Evolutionary conservation across 2,113 vertebrate species (phyloP), one percentile per base, ranked within the genome.

Genomic region (Gadus macrocephalus): DNA sequence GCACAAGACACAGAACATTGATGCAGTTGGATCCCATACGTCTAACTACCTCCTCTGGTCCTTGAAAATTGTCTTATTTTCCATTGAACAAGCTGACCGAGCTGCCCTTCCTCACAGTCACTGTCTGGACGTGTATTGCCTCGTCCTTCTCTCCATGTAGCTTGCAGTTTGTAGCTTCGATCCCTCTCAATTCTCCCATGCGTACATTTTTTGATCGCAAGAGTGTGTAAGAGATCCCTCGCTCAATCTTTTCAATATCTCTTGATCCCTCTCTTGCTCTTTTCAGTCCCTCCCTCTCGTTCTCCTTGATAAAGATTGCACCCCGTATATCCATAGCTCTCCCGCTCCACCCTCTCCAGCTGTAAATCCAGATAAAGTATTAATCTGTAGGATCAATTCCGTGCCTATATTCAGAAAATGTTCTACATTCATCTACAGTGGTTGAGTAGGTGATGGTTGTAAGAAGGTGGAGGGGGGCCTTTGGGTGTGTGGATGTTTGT

Each of bases 331-430:
- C 83, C 78, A 85, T 76, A 84, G 79, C 79, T 55, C 53, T 16
- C 53, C 53, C 53, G 3, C 66, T 74, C 74, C 68, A 35, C 31
- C 31, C 31, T 72, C 70, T 75, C 80, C 78, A 78, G 68, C 79
- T 83, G 76, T n/a, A 1, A 90, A 90, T 86, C 85, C 85, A 81
- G 86, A 77, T 82, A 83, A 84, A 83, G 82, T 82, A 89, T 90
- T 84, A 66, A 85, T 89, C 88, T 89, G 82, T 71, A 16, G 66
- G 31, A 80, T 73, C 81, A 80, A 80, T 88, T 88, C 84, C 86
- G 84, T 77, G 84, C 72, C 69, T 77, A 83, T 78, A 78, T 73
- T 88, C 78, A 88, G 89, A 85, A 86, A 75, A 88, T 85, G 80
- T 68, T 85, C 69, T 2, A 79, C 84, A 35, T 84, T 86, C 84